A percentile compares a stretch with the other conserved stretches of the same genome.
phyloP scores from a whole-genome alignment of 1,140 invertebrate species.

The Tetraneura akinire region DNA sequence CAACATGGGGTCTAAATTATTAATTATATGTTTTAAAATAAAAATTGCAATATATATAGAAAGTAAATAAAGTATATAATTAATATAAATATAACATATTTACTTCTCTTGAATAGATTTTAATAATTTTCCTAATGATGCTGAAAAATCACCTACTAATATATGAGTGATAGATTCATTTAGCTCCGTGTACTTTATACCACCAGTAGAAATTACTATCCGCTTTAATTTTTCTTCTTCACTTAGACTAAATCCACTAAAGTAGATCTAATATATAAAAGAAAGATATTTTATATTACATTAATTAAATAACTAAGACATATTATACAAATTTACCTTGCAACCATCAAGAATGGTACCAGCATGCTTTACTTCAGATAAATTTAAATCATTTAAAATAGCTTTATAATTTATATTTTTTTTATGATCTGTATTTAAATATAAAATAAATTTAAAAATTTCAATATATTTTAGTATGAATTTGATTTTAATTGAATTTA shows the following conservation, averaged over 20 bases:
- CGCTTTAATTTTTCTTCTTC: constrained; percentile 75
- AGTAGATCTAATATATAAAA: constrained; percentile 67
- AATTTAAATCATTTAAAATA: constrained; percentile 52
- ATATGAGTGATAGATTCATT: constrained; percentile 79
- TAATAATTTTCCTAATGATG: constrained; percentile 55
- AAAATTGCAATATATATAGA: no score
- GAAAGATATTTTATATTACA: neutral
- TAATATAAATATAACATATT: neutral
- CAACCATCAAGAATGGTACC: constrained; percentile 51
- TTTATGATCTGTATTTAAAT: neutral
- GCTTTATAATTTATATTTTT: constrained; percentile 52
- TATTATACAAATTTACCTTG: constrained; percentile 42
- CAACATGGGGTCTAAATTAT: constrained; percentile 66
- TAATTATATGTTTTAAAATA: neutral
- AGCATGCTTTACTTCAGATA: constrained; percentile 45
- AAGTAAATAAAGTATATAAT: no score
- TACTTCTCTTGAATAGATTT: constrained; percentile 46
- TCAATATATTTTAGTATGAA: neutral
- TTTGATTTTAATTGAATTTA: neutral
- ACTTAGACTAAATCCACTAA: constrained; percentile 67
- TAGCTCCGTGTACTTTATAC: constrained; percentile 74
- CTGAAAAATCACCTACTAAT: constrained; percentile 66
- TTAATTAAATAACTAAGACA: neutral
- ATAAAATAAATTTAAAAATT: neutral
- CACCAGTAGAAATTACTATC: constrained; percentile 78